Evolutionary conservation across 2,888 invertebrate genomes (phyloP).

Genomic region (Cephus rjabovi): DNA sequence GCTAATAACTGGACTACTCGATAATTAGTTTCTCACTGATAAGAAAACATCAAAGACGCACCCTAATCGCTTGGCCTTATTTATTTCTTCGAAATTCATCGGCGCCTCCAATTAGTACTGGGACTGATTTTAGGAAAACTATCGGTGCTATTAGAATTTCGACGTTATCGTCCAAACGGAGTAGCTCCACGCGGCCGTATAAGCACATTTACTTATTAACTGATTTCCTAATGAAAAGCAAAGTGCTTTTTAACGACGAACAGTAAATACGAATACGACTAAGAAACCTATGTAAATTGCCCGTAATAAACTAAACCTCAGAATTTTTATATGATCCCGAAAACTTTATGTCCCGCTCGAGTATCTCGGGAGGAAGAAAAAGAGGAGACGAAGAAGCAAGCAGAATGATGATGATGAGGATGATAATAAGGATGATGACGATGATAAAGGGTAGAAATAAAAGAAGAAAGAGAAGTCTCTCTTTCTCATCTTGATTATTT

Average conservation of each 20-base stretch:
- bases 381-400: background rate
- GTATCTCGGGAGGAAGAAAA: background rate
- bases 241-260: slow-evolving; percentile 3
- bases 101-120: background rate
- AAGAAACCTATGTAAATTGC: background rate
- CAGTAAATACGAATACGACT: background rate
- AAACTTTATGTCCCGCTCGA: background rate
- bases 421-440: background rate
- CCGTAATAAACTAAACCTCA: background rate
- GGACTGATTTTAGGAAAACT: background rate
- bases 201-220: slow-evolving; percentile 5
- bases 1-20: background rate
- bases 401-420: background rate
- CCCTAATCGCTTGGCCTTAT: background rate
- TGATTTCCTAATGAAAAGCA: slow-evolving; percentile 9
- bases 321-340: background rate
- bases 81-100: background rate
- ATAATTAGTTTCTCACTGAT: background rate
- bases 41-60: background rate
- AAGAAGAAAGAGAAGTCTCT: background rate
- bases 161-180: background rate
- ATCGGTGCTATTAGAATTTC: background rate
- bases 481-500: slow-evolving; percentile 2
- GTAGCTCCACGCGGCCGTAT: background rate
- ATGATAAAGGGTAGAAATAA: background rate